Evolutionary conservation across 2,888 invertebrate species (phyloP).

Genomic region (Coenonympha glycerion): DNA sequence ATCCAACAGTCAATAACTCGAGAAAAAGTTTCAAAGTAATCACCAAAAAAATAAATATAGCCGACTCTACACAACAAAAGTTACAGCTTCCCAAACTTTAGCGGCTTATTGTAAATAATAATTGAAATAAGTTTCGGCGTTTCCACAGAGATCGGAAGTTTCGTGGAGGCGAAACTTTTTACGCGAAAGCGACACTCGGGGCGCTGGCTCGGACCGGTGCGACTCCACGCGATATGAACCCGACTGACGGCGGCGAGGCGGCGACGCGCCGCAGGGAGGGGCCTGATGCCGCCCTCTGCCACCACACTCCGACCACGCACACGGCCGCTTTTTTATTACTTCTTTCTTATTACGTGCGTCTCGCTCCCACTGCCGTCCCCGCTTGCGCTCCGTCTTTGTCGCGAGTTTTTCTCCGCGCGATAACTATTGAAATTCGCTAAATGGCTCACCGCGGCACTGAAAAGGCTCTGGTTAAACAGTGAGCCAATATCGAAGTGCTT

Average conservation of each 20-base stretch:
- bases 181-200: constrained; percentile 55
- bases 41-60: neutral
- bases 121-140: constrained; percentile 26
- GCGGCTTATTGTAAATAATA: neutral
- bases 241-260: constrained; percentile 63
- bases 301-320: constrained; percentile 73
- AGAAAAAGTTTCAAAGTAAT: neutral
- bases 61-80: constrained; percentile 17
- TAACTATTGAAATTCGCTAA: constrained; percentile 77
- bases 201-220: constrained; percentile 58
- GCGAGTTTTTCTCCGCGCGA: constrained; percentile 72
- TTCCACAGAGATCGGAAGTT: constrained; percentile 54
- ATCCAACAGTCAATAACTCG: too few species aligned
- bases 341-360: constrained; percentile 69
- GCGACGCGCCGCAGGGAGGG: constrained; percentile 69
- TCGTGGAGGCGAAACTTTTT: constrained; percentile 67
- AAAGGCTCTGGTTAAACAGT: constrained; percentile 74
- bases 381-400: constrained; percentile 53
- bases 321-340: constrained; percentile 73
- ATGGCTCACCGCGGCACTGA: constrained; percentile 73
- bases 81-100: neutral
- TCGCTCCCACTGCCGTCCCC: constrained; percentile 51
- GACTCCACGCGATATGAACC: constrained; percentile 63
- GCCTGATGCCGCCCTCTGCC: constrained; percentile 72
- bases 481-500: constrained; percentile 71